Evolutionary conservation across 2,113 vertebrate genomes (phyloP).

Genomic region (Mungos mungo): DNA sequence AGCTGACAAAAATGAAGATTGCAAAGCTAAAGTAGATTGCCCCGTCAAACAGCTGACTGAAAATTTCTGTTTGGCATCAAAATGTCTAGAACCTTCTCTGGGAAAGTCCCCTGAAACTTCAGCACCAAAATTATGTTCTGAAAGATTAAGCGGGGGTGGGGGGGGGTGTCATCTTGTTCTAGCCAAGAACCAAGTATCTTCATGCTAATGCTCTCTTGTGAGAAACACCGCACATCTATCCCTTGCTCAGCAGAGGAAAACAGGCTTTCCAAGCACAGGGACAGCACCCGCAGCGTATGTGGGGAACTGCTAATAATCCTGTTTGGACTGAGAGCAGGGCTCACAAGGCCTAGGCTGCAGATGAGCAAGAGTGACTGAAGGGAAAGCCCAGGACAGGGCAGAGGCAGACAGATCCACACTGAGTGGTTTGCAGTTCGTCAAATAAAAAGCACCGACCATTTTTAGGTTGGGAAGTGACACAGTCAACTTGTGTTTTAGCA

Average conservation of each 20-base stretch:
- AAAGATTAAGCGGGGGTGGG: background rate
- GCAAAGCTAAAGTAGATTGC: background rate
- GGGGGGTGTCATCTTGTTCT: background rate
- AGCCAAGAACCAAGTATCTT: background rate
- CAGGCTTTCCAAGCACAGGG: background rate
- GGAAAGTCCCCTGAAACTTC: background rate
- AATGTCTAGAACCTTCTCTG: background rate
- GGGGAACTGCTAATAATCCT: background rate
- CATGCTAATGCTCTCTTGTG: background rate
- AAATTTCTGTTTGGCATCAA: background rate
- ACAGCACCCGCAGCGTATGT: rapidly evolving
- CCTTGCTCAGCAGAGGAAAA: background rate
- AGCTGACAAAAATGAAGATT: background rate
- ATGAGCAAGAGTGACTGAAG: background rate
- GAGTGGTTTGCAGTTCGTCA: background rate
- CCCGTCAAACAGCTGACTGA: background rate
- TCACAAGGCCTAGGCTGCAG: rapidly evolving
- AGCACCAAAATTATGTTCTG: background rate
- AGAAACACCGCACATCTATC: background rate
- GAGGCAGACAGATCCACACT: rapidly evolving
- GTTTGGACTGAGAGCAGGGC: background rate
- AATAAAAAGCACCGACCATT: rapidly evolving
- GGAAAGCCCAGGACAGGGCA: rapidly evolving
- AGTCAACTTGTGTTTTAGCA: background rate
- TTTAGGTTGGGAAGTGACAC: background rate